Percentiles rank a stretch among this genome's conserved stretches.
These are phyloP conservation scores for Eleginops maclovinus DNA, from an alignment of 2,113 vertebrate species.

Conservation along the genomic window DNA sequence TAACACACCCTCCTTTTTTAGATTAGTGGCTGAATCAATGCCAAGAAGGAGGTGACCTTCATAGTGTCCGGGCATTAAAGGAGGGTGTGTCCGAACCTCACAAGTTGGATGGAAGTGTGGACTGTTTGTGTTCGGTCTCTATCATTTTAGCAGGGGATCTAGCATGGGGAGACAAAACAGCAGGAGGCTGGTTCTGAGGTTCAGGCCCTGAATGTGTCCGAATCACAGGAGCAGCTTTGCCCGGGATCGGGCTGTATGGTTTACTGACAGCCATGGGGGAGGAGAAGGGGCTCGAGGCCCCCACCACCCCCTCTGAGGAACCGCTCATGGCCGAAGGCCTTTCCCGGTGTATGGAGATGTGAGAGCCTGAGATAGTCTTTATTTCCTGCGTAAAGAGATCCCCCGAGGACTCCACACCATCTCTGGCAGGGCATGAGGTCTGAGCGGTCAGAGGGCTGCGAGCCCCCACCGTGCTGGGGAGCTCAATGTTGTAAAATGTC, in stretches of 20 bases:
- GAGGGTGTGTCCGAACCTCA: conserved; percentile 85
- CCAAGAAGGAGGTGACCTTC: conserved; percentile 16
- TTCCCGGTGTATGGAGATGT: conserved; percentile 88
- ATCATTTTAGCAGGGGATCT: conserved; percentile 76
- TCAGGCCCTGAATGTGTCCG: conserved; percentile 89
- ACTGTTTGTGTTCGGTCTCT: conserved; percentile 86
- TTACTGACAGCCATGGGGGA: conserved; percentile 82
- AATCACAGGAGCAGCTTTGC: conserved; percentile 86
- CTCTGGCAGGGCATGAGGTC: conserved; percentile 81
- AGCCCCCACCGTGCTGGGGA: conserved; percentile 80
- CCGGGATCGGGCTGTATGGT: conserved; percentile 85
- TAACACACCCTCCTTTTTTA: conserved; percentile 72
- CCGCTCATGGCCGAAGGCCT: conserved; percentile 83
- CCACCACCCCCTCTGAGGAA: conserved; percentile 78
- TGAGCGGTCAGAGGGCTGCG: conserved; percentile 82
- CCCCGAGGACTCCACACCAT: conserved; percentile 76
- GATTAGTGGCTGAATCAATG: conserved; percentile 51
- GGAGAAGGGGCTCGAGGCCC: conserved; percentile 77
- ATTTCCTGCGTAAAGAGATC: conserved; percentile 92
- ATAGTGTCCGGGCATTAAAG: conserved; percentile 55
- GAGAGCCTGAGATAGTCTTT: conserved; percentile 93
- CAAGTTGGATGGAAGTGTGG: conserved; percentile 95
- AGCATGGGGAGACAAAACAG: conserved; percentile 44
- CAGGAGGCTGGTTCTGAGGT: conserved; percentile 73
- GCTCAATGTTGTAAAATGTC: conserved; percentile 83